Evolutionary conservation across 2,113 vertebrate genomes (phyloP), one percentile per base, ranked within the genome.

Genomic region (Mastomys natalensis): DNA sequence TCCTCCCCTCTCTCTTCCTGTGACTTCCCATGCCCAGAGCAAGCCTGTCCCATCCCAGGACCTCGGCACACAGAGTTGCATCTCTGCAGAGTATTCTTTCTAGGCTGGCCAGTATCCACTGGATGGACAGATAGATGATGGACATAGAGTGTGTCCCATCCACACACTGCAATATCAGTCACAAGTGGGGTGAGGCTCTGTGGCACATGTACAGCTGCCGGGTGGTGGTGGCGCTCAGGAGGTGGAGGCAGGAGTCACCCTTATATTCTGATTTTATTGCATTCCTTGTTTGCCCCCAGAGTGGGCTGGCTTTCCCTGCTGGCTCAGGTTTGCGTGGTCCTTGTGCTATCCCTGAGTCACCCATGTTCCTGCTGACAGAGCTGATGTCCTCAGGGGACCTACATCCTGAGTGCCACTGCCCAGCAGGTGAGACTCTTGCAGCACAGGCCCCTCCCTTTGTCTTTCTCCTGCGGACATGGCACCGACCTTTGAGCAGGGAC

Each of bases 381-480:
- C 24, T 21, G 31, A 26, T 21, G 12, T 45, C 48, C 55, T 66
- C 55, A 66, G 62, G 8, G n/a, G 22, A 16, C 17, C 66, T 31
- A 9, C 0, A 1, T 60, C 82, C 34, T 45, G 22, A 74, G 13
- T 37, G 22, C 9, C 24, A 3, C 40, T 13, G 43, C 24, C 0
- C 4, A 51, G 7, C 34, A 16, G 40, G 19, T 5, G 2, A 17
- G 3, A n/a, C 60, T 24, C 15, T 11, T 5, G 11, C 0, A 2
- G 24, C 0, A 19, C 43, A n/a, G 48, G 11, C 66, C 43, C n/a
- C 0, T 3, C 19, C 11, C 45, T 2, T 0, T 1, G 1, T 40
- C 93, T 51, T 26, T 17, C 21, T n/a, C 72, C 73, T 0, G 10
- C 22, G 0, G 55, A 40, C 0, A 0, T 58, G 3, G 17, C 68